phyloP scores from a whole-genome alignment of 2,888 invertebrate genomes.

The Andrena fulva region DNA sequence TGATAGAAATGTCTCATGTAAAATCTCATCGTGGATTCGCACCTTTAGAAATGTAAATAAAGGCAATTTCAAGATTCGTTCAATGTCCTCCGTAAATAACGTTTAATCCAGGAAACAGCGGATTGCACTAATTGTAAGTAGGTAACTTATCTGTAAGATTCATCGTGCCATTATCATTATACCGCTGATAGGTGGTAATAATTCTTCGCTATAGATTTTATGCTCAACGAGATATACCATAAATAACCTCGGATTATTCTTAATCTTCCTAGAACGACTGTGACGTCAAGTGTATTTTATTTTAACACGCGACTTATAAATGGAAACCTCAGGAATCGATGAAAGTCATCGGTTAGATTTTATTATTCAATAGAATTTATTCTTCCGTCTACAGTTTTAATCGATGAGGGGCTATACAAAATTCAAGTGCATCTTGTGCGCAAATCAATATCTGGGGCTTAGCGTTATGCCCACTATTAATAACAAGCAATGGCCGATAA shows the following conservation, averaged over 20 bases:
- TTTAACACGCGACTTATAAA: constrained; percentile 16
- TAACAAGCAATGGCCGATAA: background rate
- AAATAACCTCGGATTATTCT: constrained; percentile 20
- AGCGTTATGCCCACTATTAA: constrained; percentile 4
- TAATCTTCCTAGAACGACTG: background rate
- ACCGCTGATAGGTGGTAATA: background rate
- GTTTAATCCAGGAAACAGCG: too few species aligned
- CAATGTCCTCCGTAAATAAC: too few species aligned
- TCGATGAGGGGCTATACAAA: constrained; percentile 22
- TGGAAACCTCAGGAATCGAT: background rate
- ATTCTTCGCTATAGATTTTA: background rate
- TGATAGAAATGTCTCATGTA: too few species aligned
- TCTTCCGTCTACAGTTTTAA: background rate
- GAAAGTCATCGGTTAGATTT: background rate
- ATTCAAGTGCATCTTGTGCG: background rate
- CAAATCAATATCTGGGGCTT: constrained; percentile 5
- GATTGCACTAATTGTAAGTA: too few species aligned
- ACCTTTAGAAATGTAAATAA: too few species aligned
- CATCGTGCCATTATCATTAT: background rate
- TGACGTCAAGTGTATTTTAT: constrained; percentile 9
- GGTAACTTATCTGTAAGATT: too few species aligned
- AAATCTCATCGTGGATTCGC: too few species aligned
- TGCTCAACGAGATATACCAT: too few species aligned
- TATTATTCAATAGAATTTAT: constrained; percentile 22
- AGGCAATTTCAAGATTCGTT: too few species aligned